Evolutionary conservation across 2,888 invertebrate species (phyloP), one percentile per base, ranked within the genome.

Genomic region (Mylabris sibirica): DNA sequence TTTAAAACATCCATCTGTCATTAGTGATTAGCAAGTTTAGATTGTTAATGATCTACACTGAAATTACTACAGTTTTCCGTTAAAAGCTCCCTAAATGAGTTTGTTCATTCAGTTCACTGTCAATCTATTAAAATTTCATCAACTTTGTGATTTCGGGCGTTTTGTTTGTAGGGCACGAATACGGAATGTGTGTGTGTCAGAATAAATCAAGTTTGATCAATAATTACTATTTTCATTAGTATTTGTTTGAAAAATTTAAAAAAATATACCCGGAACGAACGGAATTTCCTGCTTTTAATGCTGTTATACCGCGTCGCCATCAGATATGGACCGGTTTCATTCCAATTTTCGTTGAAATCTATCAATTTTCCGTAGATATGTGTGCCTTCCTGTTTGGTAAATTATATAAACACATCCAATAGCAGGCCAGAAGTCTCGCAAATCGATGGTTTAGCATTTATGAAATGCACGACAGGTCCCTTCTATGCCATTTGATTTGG

Each of bases 351-450:
- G 20, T 4, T 9, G 12, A 22, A 11, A 22, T 11, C 57, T 12
- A 14, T 11, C 9, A 53, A 53, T 53, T 57, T 57, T 57, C 57
- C 9, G 9, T 49, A 0, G 5, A 24, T 24, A 11, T 24, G 6
- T 9, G 9, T 12, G 53, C 12, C 11, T 57, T 57, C 24, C 57
- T 57, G 49, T 9, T 20, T 4, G 22, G 57, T 57, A 24, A 57
- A 57, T 57, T 57, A 57, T 57, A 57, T 57, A 24, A 57, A 57
- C 24, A 57, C 24, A 24, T 57, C 24, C 57, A 57, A 57, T 57
- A 1, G 4, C 24, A 24, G 24, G 1, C 4, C 11, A 24, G 11
- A 57, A 11, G 11, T 1, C 57, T 8, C 24, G 9, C 22, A 57
- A 11, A 20, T 6, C 20, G 2, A 49, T 44, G 20, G 20, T 24